These are phyloP conservation scores for Masnerella sp. DNA, from an alignment of 2,888 invertebrate genomes.

Conservation along the genomic window DNA sequence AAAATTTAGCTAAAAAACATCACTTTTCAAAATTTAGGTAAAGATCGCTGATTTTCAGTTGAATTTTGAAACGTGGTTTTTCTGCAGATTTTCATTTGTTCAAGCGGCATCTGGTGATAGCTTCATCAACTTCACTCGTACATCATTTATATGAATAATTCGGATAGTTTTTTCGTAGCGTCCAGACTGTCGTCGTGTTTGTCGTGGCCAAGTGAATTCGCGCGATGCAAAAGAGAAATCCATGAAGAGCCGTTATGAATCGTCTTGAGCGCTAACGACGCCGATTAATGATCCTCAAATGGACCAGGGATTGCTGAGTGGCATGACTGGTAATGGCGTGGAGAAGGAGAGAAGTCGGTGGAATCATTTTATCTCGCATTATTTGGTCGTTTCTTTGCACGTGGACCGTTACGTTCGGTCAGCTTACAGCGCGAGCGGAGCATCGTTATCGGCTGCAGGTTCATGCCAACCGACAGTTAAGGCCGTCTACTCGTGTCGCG, in stretches of 20 bases:
- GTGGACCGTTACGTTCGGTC: constrained; percentile 58
- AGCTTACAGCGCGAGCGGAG: constrained; percentile 44
- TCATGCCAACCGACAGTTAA: constrained; percentile 76
- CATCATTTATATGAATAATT: no score
- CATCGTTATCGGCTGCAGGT: constrained; percentile 71
- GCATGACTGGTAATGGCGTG: constrained; percentile 53
- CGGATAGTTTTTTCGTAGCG: no score
- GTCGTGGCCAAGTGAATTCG: constrained; percentile 2
- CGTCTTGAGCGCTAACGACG: constrained; percentile 49
- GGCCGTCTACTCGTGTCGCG: constrained; percentile 68
- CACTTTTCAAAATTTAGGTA: no score
- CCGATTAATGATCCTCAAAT: constrained; percentile 59
- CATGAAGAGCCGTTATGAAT: constrained; percentile 52
- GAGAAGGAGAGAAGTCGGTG: constrained; percentile 45
- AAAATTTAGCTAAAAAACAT: no score
- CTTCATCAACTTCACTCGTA: no score
- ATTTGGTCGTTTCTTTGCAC: constrained; percentile 57
- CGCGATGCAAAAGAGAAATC: constrained; percentile 47
- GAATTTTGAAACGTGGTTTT: no score
- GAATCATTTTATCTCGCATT: constrained; percentile 59
- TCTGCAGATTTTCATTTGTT: no score
- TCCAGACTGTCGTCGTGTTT: neutral
- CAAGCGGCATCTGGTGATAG: no score
- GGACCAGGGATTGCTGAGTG: constrained; percentile 52
- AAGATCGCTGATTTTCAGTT: no score